Evolutionary conservation across 2,797 vertebrate genomes (phyloP).

Genomic region (Myotis pilosus): DNA sequence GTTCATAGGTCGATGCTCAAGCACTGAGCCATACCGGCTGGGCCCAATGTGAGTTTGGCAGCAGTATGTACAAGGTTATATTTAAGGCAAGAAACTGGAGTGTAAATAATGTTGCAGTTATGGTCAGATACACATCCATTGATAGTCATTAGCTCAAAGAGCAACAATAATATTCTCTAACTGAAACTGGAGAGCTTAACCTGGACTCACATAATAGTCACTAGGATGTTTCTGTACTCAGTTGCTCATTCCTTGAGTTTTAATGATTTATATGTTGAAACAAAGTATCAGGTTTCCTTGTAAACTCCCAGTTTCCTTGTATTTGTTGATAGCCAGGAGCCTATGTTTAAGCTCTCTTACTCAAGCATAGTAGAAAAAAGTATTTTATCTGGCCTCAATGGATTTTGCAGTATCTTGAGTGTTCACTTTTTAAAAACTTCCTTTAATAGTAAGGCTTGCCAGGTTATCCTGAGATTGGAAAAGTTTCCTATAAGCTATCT

Average conservation of each 20-base stretch:
- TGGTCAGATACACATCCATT: neutral
- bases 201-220: neutral
- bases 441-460: neutral
- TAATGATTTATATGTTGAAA: neutral
- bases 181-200: neutral
- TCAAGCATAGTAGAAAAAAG: neutral
- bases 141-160: too few species aligned
- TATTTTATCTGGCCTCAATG: neutral
- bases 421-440: neutral
- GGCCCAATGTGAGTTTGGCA: neutral
- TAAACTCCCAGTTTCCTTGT: neutral
- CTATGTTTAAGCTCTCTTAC: slow-evolving; percentile 2
- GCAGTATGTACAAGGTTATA: neutral
- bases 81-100: neutral
- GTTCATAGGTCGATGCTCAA: too few species aligned
- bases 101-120: neutral
- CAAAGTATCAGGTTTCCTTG: neutral
- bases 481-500: neutral
- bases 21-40: too few species aligned
- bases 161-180: neutral
- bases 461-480: neutral
- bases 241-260: neutral
- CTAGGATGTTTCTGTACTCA: neutral
- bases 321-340: neutral
- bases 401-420: slow-evolving; percentile 24